These are phyloP conservation scores for Hybognathus amarus DNA, from an alignment of 2,797 vertebrate species.

Conservation along the genomic window DNA sequence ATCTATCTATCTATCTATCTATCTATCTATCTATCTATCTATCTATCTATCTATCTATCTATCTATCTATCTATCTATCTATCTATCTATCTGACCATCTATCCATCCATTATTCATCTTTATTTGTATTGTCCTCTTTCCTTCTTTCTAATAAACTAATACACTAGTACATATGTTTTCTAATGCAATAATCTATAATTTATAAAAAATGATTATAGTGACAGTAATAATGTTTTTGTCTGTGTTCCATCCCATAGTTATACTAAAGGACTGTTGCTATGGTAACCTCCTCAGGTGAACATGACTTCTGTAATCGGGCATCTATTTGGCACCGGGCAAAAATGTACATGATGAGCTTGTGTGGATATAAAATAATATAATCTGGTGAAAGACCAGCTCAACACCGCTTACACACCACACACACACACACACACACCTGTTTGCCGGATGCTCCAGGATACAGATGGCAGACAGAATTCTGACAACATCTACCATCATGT, in stretches of 20 bases:
- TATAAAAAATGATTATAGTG: neutral
- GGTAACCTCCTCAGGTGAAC: neutral
- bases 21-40: too few relatives aligned
- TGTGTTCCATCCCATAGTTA: neutral
- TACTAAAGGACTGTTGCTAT: neutral
- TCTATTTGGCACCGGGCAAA: neutral
- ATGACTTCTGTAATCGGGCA: neutral
- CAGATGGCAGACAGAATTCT: conserved; percentile 90
- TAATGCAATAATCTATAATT: neutral
- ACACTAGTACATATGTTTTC: too few relatives aligned
- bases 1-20: too few relatives aligned
- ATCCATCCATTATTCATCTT: too few relatives aligned
- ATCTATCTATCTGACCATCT: too few relatives aligned
- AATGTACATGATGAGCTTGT: neutral
- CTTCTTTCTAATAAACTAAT: too few relatives aligned
- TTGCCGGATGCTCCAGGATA: conserved; percentile 85
- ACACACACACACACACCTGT: conserved; percentile 78
- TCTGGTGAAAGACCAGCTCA: neutral
- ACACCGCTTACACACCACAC: conserved; percentile 1
- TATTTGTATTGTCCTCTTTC: too few relatives aligned
- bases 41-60: too few relatives aligned
- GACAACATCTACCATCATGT: conserved; percentile 92
- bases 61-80: too few relatives aligned
- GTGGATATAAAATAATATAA: neutral
- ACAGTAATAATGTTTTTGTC: neutral